Evolutionary conservation across 2,888 invertebrate genomes (phyloP), one percentile per base, ranked within the genome.

Genomic region (Dexiosoma caninum): DNA sequence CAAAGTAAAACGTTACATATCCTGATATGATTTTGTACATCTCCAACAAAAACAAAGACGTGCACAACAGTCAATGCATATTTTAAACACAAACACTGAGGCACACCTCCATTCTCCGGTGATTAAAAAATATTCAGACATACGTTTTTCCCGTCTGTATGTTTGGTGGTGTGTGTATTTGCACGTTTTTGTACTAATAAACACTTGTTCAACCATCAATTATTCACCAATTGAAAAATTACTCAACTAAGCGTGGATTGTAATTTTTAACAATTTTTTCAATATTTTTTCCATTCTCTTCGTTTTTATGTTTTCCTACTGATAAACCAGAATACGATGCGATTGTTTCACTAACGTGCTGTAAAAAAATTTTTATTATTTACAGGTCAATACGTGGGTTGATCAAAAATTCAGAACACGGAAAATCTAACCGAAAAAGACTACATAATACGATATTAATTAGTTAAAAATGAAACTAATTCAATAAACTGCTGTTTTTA

Each of bases 201-300:
- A 81, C 81, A 81, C 81, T 81, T 81, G 77, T 81, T 81, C 82
- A 85, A 86, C 85, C 88, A 87, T 86, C 88, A 88, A 89, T 88
- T 88, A 89, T 88, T 88, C 88, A 85, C 85, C 89, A 89, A 89
- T 88, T 88, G 88, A 89, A 89, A 88, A 89, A 88, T 88, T 88
- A 89, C 87, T 87, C 89, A 86, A 87, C 88, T 85, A 84, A 83
- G 84, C 82, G 83, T 86, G 59, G 77, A 78, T 66, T 78, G 83
- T 62, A 79, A 74, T 77, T 77, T 81, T 80, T 67, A 69, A 14
- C 51, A 69, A 37, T 67, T 81, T 62, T 78, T 78, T 42, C 55
- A 51, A 44, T 60, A 40, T 55, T 57, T 72, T 53, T 66, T 59
- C 37, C 64, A 42, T 46, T 49, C 19, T 7, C n/a, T 40, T 12